Conservation (phyloP, 1,140 invertebrate genomes). For the Thaumetopoea pityocampa region DNA sequence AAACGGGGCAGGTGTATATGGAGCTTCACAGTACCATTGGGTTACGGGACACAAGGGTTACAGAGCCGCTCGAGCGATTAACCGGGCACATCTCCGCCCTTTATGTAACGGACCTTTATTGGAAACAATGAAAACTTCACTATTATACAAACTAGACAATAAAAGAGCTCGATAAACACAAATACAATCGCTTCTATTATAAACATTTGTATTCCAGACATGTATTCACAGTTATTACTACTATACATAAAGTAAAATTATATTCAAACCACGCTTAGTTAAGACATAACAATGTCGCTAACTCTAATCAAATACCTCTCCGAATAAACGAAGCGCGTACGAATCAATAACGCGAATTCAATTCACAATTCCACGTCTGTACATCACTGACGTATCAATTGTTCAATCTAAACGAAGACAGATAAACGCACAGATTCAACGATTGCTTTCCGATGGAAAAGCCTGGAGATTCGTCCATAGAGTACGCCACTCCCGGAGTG, state of each 20-base stretch:
- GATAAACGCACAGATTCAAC: conserved; percentile 65
- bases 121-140: conserved; percentile 16
- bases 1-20: conserved; percentile 54
- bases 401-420: conserved; percentile 66
- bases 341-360: conserved; percentile 70
- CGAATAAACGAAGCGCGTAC: conserved; percentile 64
- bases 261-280: conserved; percentile 42
- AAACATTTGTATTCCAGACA: conserved; percentile 23
- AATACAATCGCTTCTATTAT: conserved; percentile 11
- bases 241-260: conserved; percentile 30
- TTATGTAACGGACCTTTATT: conserved; percentile 24
- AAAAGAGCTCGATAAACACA: conserved; percentile 8
- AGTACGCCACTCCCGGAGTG: conserved; percentile 66
- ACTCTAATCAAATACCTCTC: conserved; percentile 63
- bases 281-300: conserved; percentile 48
- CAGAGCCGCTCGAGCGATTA: conserved; percentile 47
- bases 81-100: conserved; percentile 32
- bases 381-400: conserved; percentile 71
- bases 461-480: conserved; percentile 66
- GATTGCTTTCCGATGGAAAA: conserved; percentile 64
- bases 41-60: conserved; percentile 41
- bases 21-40: conserved; percentile 61
- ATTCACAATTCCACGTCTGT: conserved; percentile 70
- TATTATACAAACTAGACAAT: conserved; percentile 6
- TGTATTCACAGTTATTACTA: conserved; percentile 22